A percentile compares a stretch with the other conserved stretches of the same genome.
phyloP scores from a whole-genome alignment of 1,140 invertebrate genomes.

The Pectinophora gossypiella region DNA sequence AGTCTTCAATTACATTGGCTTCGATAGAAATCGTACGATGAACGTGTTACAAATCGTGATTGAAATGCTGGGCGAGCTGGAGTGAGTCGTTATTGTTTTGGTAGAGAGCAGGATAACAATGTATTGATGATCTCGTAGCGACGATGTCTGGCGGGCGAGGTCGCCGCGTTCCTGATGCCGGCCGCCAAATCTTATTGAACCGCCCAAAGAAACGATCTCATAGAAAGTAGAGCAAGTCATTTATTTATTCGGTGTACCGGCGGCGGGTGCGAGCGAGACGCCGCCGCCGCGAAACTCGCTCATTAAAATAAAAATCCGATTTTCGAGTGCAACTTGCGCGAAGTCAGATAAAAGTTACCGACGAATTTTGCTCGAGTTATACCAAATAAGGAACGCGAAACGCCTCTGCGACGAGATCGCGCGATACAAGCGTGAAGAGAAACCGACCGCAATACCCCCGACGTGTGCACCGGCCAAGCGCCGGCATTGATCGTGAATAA shows the following conservation, averaged over 20 bases:
- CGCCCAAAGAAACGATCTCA: conserved; percentile 71
- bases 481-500: too few species aligned
- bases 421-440: conserved; percentile 60
- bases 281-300: conserved; percentile 59
- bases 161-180: conserved; percentile 22
- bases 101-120: conserved; percentile 42
- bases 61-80: conserved; percentile 32
- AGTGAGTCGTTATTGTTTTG: conserved; percentile 33
- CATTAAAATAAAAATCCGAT: conserved; percentile 74
- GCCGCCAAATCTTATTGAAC: conserved; percentile 37
- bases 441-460: conserved; percentile 50
- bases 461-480: too few species aligned
- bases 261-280: conserved; percentile 65
- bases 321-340: conserved; percentile 65
- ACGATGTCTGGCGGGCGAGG: neutral
- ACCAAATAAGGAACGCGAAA: conserved; percentile 64
- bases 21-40: too few species aligned
- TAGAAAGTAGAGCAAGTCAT: conserved; percentile 73
- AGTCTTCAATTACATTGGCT: too few species aligned
- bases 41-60: conserved; percentile 44
- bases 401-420: conserved; percentile 51
- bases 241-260: conserved; percentile 70
- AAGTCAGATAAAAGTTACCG: conserved; percentile 66
- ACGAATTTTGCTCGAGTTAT: conserved; percentile 71
- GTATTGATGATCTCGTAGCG: conserved; percentile 28